These are phyloP conservation scores for Porites rus DNA, from an alignment of 92 coral and sea anemone genomes.

Conservation along the genomic window DNA sequence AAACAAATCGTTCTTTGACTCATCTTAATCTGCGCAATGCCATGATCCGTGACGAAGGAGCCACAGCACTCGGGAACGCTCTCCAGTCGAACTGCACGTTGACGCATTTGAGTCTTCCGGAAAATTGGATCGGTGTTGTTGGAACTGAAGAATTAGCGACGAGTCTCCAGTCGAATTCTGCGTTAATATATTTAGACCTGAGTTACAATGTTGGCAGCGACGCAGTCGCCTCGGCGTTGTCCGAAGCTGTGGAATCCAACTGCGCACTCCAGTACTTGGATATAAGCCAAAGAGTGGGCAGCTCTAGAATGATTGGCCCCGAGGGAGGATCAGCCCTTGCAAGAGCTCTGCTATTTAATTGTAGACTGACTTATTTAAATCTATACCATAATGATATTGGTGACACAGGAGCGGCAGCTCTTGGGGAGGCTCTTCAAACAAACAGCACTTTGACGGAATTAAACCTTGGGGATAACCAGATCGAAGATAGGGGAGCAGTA, in stretches of 20 bases:
- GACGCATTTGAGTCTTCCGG: not conserved
- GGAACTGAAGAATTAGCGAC: conserved; percentile 7
- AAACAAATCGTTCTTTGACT: not conserved
- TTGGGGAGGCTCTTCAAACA: conserved; percentile 10
- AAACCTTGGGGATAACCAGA: not conserved
- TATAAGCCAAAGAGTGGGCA: not conserved
- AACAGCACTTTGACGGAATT: not conserved
- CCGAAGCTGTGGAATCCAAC: conserved; percentile 5
- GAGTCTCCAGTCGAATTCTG: not conserved
- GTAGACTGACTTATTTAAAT: conserved; percentile 19
- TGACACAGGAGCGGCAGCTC: conserved; percentile 1
- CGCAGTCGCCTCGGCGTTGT: conserved; percentile 2
- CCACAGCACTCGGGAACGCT: not conserved
- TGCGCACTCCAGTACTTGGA: not conserved
- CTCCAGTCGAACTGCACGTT: not conserved
- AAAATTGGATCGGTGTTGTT: not conserved
- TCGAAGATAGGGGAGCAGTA: not conserved
- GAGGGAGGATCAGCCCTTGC: conserved; percentile 3
- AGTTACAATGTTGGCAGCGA: not conserved
- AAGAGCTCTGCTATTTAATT: conserved; percentile 15
- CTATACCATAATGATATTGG: not conserved
- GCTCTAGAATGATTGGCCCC: not conserved
- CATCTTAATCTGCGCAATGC: not conserved
- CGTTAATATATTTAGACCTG: not conserved
- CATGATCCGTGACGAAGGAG: not conserved